phyloP scores from a whole-genome alignment of 2,797 vertebrate genomes.

The Rousettus madagascariensis region DNA sequence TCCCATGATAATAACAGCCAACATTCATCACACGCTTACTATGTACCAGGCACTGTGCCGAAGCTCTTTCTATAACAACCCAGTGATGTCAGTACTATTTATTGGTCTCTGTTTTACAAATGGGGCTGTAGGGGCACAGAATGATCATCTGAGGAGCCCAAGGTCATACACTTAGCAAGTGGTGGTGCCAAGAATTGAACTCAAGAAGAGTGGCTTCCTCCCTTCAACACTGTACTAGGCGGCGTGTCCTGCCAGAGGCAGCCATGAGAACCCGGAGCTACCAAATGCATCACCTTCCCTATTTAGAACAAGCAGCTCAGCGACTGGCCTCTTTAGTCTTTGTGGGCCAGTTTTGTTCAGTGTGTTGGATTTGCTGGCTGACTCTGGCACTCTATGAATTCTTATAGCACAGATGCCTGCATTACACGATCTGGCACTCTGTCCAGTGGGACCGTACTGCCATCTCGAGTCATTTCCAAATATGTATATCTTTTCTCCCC shows the following conservation, averaged over 20 bases:
- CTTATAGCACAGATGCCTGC: background rate
- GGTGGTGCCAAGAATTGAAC: background rate
- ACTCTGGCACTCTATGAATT: background rate
- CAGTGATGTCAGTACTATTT: background rate
- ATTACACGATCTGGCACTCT: background rate
- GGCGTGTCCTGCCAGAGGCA: background rate
- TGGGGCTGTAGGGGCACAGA: background rate
- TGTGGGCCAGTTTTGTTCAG: background rate
- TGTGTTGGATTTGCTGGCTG: background rate
- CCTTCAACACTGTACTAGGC: no score
- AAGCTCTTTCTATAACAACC: background rate
- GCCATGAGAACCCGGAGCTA: background rate
- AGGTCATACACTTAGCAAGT: background rate
- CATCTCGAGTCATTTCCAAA: constrained; percentile 26
- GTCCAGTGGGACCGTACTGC: background rate
- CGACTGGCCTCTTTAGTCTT: background rate
- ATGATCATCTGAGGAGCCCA: background rate
- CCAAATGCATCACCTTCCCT: rapidly evolving
- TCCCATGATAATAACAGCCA: background rate
- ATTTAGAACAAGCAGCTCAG: background rate
- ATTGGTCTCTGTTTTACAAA: background rate
- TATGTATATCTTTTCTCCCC: background rate
- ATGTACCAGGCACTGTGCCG: rapidly evolving
- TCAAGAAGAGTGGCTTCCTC: background rate
- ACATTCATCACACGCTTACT: background rate